Conservation (phyloP, 2,797 vertebrate genomes). For the Sebastolobus alascanus region DNA sequence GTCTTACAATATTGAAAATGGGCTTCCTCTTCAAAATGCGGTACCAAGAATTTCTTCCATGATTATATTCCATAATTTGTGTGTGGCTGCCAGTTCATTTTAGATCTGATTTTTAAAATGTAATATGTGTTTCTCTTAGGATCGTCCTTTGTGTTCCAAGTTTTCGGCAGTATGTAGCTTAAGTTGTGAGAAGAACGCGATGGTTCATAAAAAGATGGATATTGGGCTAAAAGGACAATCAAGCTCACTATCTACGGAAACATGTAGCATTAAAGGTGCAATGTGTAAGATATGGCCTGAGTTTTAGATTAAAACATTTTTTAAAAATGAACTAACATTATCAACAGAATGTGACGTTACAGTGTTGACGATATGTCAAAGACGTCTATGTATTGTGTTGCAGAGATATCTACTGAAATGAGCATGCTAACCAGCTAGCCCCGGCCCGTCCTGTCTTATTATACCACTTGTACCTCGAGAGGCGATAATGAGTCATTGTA, state of each 20-base stretch:
- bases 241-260: background rate
- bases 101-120: background rate
- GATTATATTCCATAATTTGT: constrained; percentile 7
- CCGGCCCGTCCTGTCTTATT: no score
- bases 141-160: background rate
- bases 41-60: background rate
- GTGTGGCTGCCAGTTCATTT: background rate
- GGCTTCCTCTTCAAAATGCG: background rate
- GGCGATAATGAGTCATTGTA: no score
- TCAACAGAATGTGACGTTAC: background rate
- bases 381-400: background rate
- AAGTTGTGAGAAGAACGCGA: background rate
- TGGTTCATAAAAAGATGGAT: background rate
- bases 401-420: background rate
- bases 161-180: background rate
- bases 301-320: background rate
- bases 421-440: background rate
- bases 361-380: background rate
- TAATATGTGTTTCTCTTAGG: background rate
- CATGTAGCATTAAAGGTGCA: background rate
- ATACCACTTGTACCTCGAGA: no score
- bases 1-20: background rate
- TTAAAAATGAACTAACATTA: background rate
- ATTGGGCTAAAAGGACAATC: background rate
- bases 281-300: background rate